Evolutionary conservation across 2,888 invertebrate genomes (phyloP).

Genomic region (Torymus tubicola): DNA sequence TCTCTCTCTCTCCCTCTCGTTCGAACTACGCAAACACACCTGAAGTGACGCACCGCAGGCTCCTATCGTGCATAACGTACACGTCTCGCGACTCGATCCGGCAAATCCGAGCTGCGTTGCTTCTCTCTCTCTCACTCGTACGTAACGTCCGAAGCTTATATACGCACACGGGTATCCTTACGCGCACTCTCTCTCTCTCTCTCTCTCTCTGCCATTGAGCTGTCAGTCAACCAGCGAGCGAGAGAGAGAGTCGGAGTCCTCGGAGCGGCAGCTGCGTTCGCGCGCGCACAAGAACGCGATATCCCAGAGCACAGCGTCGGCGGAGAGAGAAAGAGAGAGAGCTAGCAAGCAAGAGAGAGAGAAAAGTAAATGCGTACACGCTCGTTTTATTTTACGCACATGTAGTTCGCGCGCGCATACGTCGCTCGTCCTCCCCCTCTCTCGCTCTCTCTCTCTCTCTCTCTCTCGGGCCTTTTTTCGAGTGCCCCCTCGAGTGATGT

Average conservation of each 20-base stretch:
- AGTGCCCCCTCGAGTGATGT: slow-evolving; percentile 52
- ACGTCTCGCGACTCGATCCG: background rate
- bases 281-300: slow-evolving; percentile 62
- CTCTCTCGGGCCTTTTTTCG: slow-evolving; percentile 18
- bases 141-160: slow-evolving; percentile 35
- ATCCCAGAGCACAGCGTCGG: slow-evolving; percentile 59
- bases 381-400: slow-evolving; percentile 38
- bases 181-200: slow-evolving; percentile 54
- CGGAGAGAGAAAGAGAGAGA: slow-evolving; percentile 47
- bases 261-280: background rate
- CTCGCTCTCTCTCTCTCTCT: slow-evolving; percentile 14
- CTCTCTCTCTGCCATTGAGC: slow-evolving; percentile 68
- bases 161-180: slow-evolving; percentile 44
- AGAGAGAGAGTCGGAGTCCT: slow-evolving; percentile 58
- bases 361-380: slow-evolving; percentile 19
- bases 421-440: slow-evolving; percentile 43
- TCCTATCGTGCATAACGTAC: slow-evolving; percentile 10
- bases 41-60: slow-evolving; percentile 30
- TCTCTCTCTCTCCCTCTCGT: no score
- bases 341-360: slow-evolving; percentile 48
- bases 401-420: slow-evolving; percentile 24
- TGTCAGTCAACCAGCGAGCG: slow-evolving; percentile 69
- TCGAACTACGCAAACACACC: slow-evolving; percentile 16
- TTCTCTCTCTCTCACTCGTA: slow-evolving; percentile 15
- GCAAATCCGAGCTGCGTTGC: slow-evolving; percentile 40